A percentile compares a stretch with the other conserved stretches of the same genome.
Evolutionary conservation across 2,113 vertebrate species (phyloP).

Genomic region (Urocynchramus pylzowi): DNA sequence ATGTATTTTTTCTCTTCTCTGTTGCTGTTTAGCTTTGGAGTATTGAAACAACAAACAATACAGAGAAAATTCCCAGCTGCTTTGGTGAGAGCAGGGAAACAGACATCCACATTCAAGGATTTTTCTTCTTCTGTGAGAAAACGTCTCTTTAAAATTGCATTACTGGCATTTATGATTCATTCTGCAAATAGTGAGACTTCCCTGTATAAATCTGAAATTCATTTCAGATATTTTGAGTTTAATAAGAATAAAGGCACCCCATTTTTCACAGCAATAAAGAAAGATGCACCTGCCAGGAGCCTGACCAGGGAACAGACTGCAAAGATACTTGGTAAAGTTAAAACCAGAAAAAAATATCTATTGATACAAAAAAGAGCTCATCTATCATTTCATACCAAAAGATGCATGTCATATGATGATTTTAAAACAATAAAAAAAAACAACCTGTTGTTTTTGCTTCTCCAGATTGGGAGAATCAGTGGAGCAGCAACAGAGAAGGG

Average conservation of each 20-base stretch:
- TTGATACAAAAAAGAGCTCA: conserved; percentile 5
- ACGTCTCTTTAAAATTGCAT: conserved; percentile 59
- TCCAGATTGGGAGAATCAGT: not conserved
- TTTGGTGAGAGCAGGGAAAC: conserved; percentile 17
- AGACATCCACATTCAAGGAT: conserved; percentile 2
- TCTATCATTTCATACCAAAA: not conserved
- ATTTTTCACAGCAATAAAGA: conserved; percentile 67
- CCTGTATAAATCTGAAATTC: conserved; percentile 64
- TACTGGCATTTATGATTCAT: conserved; percentile 65
- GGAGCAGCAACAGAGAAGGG: not conserved
- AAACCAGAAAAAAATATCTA: not conserved
- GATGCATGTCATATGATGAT: not conserved
- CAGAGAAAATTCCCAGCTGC: not conserved
- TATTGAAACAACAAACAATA: not conserved
- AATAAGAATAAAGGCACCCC: conserved; percentile 62
- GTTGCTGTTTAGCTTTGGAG: not conserved
- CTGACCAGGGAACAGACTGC: not conserved
- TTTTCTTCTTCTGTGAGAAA: conserved; percentile 31
- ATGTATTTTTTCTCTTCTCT: not conserved
- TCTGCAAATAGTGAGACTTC: conserved; percentile 62
- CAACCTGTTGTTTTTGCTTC: not conserved
- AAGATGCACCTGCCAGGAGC: conserved; percentile 54
- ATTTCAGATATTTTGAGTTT: conserved; percentile 63
- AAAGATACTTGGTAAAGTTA: not conserved
- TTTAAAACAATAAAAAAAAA: conserved; percentile 27